Percentiles rank a stretch among this genome's conserved stretches.
These are phyloP conservation scores for Dromaius novaehollandiae DNA, from an alignment of 2,113 vertebrate genomes.

Conservation along the genomic window DNA sequence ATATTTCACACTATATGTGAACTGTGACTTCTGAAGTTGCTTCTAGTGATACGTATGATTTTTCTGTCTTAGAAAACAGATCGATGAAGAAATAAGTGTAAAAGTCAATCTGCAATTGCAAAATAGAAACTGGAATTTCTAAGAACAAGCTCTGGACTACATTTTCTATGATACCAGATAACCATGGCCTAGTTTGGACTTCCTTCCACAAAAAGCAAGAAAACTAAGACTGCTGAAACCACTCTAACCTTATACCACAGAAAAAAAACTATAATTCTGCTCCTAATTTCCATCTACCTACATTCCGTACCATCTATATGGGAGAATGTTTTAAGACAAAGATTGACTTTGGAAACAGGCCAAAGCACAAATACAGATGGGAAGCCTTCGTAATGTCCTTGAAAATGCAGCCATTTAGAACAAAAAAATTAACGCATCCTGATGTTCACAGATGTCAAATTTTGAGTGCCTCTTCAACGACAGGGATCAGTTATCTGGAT, in stretches of 20 bases:
- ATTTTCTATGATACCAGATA: neutral
- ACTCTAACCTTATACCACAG: neutral
- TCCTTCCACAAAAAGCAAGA: neutral
- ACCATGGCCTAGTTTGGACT: neutral
- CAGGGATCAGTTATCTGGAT: neutral
- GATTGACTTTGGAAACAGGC: neutral
- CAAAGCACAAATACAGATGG: neutral
- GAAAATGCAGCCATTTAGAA: neutral
- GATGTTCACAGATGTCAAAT: neutral
- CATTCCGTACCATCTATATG: neutral
- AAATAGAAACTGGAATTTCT: neutral
- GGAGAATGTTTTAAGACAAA: neutral
- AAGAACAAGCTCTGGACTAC: neutral
- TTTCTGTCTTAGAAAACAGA: neutral
- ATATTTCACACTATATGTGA: neutral
- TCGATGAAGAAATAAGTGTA: neutral
- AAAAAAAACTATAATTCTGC: neutral
- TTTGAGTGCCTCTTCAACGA: neutral
- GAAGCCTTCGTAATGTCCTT: neutral
- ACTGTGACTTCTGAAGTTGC: neutral
- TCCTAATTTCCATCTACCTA: neutral
- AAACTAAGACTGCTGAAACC: neutral
- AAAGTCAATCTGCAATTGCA: neutral
- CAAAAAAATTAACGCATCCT: neutral
- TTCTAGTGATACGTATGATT: neutral